Evolutionary conservation across 2,888 invertebrate species (phyloP), one percentile per base, ranked within the genome.

Genomic region (Diarsia dahlii): DNA sequence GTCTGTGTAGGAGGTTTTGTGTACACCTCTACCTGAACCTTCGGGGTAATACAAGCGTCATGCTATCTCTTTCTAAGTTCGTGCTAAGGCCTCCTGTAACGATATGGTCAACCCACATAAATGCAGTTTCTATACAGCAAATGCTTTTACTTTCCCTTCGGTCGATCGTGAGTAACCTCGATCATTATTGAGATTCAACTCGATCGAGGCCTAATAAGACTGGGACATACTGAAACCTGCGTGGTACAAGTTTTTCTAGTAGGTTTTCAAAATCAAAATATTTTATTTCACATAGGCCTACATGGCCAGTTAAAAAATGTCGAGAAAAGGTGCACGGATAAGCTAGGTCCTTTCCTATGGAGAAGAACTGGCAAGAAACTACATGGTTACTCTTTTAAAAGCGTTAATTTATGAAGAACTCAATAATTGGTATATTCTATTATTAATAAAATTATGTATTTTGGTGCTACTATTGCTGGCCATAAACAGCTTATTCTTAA

Each of bases 181-280:
- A 79, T 82, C 75, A 46, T 67, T 76, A 76, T 68, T 64, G 82
- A 66, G 64, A 82, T 68, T 77, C 62, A 65, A 64, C 48, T 77
- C 23, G 15, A 20, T 23, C n/a, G 46, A 52, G 46, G 50, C 10
- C 20, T 71, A 23, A 23, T 58, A 60, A 12, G 6, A 28, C 12
- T 58, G 34, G 39, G 6, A 15, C 15, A 3, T 79, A 3, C 5
- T 39, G 12, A 48, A 71, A n/a, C 13, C 12, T 60, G 9, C 15
- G 4, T 23, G 48, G 3, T 50, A 23, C 50, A 68, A 68, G 20
- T 39, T 20, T 76, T 78, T 23, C 28, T 46, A 46, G 15, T 48
- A 39, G 6, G 12, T 39, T 8, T 39, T 39, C 6, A 39, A 39
- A 39, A 39, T 39, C 6, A 39, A 39, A 39, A 39, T 39, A 8